Evolutionary conservation across 23 tunicate species (phyloP), one percentile per base, ranked within the genome.

Genomic region (Trididemnum clinides): DNA sequence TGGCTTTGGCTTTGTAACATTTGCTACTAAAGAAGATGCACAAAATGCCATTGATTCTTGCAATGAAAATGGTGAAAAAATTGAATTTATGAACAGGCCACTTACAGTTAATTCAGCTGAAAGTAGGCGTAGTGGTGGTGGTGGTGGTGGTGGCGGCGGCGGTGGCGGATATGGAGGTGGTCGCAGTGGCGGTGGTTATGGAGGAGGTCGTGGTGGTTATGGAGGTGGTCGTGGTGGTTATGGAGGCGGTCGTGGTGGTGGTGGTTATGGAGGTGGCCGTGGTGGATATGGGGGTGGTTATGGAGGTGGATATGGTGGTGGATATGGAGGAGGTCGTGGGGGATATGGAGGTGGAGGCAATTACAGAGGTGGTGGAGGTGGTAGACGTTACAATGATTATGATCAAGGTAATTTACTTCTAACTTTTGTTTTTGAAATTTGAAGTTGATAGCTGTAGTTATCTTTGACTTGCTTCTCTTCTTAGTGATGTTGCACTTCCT

Each of bases 1-100:
- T 38, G 92, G 92, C 21, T 88, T 88, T 74, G 92, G 87, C 5
- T 88, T 88, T 75, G 83, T 88, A 6, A 88, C 92, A 19, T 75
- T 88, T 30, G 49, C 1, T 20, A 19, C 28, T 34, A 34, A 28
- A 28, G 77, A 58, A 2, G 77, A 62, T 1, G 87, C 87, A 27
- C 27, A 62, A 19, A 34, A 33, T 18, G 91, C 84, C 28, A 77
- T 77, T 38, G 28, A 77, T 5, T 49, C 31, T 18, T 4, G 20
- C 5, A 25, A 59, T 3, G 25, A 10, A n/a, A 59, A 59, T 59
- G 66, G 66, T 10, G 20, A 19, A 3, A 10, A 10, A n/a, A 12
- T 33, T 1, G 88, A 84, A 1, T 49, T 84, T 4, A 18, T 23
- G 34, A 78, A 78, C 29, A 39, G 90, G 22, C 18, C 21, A 26